Base-by-base conservation (phyloP, 2,113 vertebrate species). In the Cryptotis parvus region DNA sequence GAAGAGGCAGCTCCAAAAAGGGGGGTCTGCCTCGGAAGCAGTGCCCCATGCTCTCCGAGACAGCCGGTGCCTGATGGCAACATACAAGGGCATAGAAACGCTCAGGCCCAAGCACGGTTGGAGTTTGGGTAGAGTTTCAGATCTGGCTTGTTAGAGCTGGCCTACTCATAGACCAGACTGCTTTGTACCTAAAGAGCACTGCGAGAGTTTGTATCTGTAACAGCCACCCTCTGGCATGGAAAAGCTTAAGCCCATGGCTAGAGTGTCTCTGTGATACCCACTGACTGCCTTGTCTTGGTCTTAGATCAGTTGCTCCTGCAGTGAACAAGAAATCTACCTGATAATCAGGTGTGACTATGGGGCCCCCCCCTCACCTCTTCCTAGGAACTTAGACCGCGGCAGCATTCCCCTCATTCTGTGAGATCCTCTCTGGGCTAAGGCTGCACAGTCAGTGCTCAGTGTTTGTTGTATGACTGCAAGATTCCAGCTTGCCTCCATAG, bases 41-140 rank as follows among this genome's bases (percentile, higher is more conserved):
- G 52, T 4, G 37, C 92, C 95, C 11, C 91, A 88, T 96, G 92
- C 94, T 97, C 16, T 97, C 97, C 97, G 95, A 96, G 97, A 95
- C 93, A 31, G 72, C 61, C 9, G 65, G 2, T 63, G 79, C 93
- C 86, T 43, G 92, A 93, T 94, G 95, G 97, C 78, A 96, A 96
- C 92, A 82, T 18, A 52, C 49, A 91, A 96, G n/a, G n/a, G n/a
- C n/a, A n/a, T 97, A 90, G 80, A 93, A 94, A 96, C 70, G n/a
- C 78, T 20, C 10, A 7, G 65, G 94, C 91, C 52, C 31, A 15
- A 80, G 95, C 94, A 90, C 90, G 95, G 93, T 91, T 75, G 73
- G 93, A 96, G 55, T 52, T 80, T 69, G 45, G 18, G 3, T 69
- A 77, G 94, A 81, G 89, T 92, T 95, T 94, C 80, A 35, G 11